phyloP scores from a whole-genome alignment of 2,113 vertebrate species.

The Plotosus lineatus region DNA sequence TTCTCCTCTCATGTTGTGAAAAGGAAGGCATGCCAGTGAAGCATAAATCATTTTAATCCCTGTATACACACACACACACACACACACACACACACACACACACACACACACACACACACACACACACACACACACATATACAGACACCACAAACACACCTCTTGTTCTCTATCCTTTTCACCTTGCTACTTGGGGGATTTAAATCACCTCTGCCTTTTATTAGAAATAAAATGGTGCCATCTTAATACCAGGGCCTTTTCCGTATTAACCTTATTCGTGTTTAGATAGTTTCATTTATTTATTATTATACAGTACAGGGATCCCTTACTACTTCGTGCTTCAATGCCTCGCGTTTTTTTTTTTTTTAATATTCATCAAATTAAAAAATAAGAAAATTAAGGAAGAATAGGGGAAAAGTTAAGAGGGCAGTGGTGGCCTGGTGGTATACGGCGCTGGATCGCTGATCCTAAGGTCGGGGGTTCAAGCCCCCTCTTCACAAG shows the following conservation, averaged over 20 bases:
- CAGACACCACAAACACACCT: slow-evolving; percentile 37
- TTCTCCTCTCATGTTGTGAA: slow-evolving; percentile 46
- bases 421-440: too few relatives aligned
- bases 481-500: too few relatives aligned
- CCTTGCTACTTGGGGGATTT: slow-evolving; percentile 55
- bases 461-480: too few relatives aligned
- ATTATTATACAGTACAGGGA: too few relatives aligned
- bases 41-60: slow-evolving; percentile 50
- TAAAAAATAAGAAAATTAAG: too few relatives aligned
- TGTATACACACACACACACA: slow-evolving; percentile 29
- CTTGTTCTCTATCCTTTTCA: slow-evolving; percentile 51
- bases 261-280: slow-evolving; percentile 68
- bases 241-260: slow-evolving; percentile 60
- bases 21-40: slow-evolving; percentile 47
- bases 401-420: too few relatives aligned
- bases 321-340: too few relatives aligned
- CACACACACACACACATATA: slow-evolving; percentile 33
- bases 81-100: slow-evolving; percentile 39
- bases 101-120: slow-evolving; percentile 31
- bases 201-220: slow-evolving; percentile 54
- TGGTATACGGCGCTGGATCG: too few relatives aligned
- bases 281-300: slow-evolving; percentile 69
- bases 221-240: slow-evolving; percentile 45
- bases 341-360: too few relatives aligned
- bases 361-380: too few relatives aligned